These are phyloP conservation scores for Drosophila lutescens DNA, from an alignment of 2,888 invertebrate species.

Conservation along the genomic window DNA sequence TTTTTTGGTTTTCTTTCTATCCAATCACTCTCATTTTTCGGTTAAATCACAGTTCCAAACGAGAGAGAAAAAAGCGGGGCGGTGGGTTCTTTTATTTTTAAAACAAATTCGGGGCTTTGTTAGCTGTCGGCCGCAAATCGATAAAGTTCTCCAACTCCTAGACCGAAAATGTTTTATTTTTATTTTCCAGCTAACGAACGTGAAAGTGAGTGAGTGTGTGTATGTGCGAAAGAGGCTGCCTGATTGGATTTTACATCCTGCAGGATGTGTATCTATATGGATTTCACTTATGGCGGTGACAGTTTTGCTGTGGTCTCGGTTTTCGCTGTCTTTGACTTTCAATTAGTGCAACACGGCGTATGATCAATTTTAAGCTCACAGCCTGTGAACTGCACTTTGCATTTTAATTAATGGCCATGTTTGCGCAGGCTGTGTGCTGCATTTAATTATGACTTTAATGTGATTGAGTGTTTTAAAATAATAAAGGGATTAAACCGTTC, in stretches of 20 bases:
- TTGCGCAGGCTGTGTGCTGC: slow-evolving; percentile 21
- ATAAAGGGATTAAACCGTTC: neutral
- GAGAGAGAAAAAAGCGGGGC: neutral
- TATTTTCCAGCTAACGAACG: slow-evolving; percentile 24
- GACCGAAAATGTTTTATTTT: slow-evolving; percentile 42
- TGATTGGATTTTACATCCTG: slow-evolving; percentile 60
- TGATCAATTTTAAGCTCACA: slow-evolving; percentile 38
- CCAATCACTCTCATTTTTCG: slow-evolving; percentile 24
- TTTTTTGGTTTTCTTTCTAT: slow-evolving; percentile 3
- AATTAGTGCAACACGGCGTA: slow-evolving; percentile 55
- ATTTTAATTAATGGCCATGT: slow-evolving; percentile 26
- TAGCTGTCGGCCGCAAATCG: slow-evolving; percentile 37
- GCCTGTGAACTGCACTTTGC: slow-evolving; percentile 18
- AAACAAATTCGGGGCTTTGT: slow-evolving; percentile 44
- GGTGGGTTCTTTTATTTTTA: slow-evolving; percentile 35
- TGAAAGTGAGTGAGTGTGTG: slow-evolving; percentile 6
- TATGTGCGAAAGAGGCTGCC: slow-evolving; percentile 20
- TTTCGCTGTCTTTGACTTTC: slow-evolving; percentile 43
- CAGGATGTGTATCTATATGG: slow-evolving; percentile 29
- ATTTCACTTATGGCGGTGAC: slow-evolving; percentile 35
- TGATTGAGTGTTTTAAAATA: slow-evolving; percentile 7
- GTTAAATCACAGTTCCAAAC: slow-evolving; percentile 29
- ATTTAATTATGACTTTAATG: slow-evolving; percentile 28
- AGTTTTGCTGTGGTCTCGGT: slow-evolving; percentile 29
- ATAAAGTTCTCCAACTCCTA: slow-evolving; percentile 43